These are phyloP conservation scores for Dissostichus mawsoni DNA, from an alignment of 2,113 vertebrate genomes.

Conservation along the genomic window DNA sequence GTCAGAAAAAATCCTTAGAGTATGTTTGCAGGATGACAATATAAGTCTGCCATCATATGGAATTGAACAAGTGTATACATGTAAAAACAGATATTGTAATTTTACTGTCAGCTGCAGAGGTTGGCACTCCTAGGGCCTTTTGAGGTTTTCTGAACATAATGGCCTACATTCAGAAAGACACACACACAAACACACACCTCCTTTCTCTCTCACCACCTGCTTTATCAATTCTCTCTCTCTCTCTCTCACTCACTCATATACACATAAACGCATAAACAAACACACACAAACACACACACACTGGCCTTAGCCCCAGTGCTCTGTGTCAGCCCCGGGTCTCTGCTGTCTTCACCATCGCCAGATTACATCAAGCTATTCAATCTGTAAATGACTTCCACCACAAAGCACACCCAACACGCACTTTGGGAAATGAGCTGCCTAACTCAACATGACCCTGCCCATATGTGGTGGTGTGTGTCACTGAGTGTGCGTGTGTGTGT, in stretches of 20 bases:
- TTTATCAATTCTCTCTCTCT: constrained; percentile 35
- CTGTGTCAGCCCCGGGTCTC: constrained; percentile 68
- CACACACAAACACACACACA: constrained; percentile 31
- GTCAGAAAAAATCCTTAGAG: not conserved
- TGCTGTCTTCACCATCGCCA: constrained; percentile 79
- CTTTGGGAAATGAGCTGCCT: constrained; percentile 83
- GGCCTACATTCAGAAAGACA: constrained; percentile 16
- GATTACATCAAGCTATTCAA: constrained; percentile 83
- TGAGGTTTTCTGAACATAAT: constrained; percentile 25
- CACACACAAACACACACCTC: constrained; percentile 13
- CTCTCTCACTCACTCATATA: constrained; percentile 26
- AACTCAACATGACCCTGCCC: constrained; percentile 78
- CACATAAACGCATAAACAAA: constrained; percentile 29
- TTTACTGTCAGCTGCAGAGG: constrained; percentile 17
- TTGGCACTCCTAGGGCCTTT: constrained; percentile 1
- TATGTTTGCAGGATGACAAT: not conserved
- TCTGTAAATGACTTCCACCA: constrained; percentile 82
- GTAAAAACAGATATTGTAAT: not conserved
- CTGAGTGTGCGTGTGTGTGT: constrained; percentile 26
- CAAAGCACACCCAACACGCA: constrained; percentile 79
- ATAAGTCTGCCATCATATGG: not conserved
- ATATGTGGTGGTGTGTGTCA: constrained; percentile 60
- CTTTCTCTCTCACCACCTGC: constrained; percentile 34
- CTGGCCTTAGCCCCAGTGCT: constrained; percentile 70
- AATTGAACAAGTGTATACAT: not conserved